Conservation (phyloP, 92 coral and sea anemone genomes). For the Ricordea florida region DNA sequence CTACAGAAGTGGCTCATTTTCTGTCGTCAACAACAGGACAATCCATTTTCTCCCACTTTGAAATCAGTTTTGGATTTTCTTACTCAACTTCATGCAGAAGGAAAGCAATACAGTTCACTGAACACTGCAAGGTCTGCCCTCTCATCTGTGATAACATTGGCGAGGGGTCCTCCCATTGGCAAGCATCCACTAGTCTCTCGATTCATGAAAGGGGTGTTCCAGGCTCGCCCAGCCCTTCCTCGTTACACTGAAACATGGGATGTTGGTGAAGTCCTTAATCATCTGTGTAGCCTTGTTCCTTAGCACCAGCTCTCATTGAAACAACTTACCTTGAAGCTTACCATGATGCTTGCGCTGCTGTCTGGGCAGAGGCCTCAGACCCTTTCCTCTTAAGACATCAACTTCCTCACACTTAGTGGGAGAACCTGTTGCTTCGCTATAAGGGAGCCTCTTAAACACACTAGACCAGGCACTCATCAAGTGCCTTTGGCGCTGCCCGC, state of each 20-base stretch:
- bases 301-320: not conserved
- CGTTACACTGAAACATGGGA: conserved; percentile 42
- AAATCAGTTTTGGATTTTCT: conserved; percentile 48
- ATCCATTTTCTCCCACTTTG: conserved; percentile 5
- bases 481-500: conserved; percentile 20
- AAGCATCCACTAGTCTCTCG: conserved; percentile 21
- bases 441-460: conserved; percentile 10
- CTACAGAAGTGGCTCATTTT: conserved; percentile 34
- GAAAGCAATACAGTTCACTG: conserved; percentile 55
- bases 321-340: conserved; percentile 4
- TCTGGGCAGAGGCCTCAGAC: conserved; percentile 54
- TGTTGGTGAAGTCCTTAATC: conserved; percentile 10
- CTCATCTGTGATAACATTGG: conserved; percentile 37
- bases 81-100: conserved; percentile 29
- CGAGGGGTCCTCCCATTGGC: conserved; percentile 24
- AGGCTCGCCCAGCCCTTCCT: conserved; percentile 16
- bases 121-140: conserved; percentile 57
- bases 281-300: conserved; percentile 18
- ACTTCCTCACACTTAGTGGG: not conserved
- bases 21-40: conserved; percentile 23
- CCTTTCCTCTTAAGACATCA: conserved; percentile 5
- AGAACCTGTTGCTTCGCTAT: conserved; percentile 15
- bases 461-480: conserved; percentile 48
- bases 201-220: conserved; percentile 29
- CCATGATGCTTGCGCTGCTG: not conserved